Evolutionary conservation across 2,797 vertebrate species (phyloP).

Genomic region (Pitangus sulphuratus): DNA sequence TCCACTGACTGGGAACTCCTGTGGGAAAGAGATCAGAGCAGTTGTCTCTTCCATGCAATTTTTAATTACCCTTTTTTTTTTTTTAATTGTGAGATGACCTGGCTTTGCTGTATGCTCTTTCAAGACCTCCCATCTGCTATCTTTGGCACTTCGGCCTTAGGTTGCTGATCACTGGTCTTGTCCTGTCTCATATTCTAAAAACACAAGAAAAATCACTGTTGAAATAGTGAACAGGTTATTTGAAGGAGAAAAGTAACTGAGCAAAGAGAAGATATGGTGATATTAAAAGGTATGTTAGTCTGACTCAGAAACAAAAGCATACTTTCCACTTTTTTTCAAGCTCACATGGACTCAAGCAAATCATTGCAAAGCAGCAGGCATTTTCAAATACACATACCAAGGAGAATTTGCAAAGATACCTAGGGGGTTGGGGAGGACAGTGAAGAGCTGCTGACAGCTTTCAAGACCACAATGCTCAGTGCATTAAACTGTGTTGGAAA

Average conservation of each 20-base stretch:
- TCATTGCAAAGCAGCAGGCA: not conserved
- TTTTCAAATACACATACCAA: not conserved
- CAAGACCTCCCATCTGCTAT: not conserved
- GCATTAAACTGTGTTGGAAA: not conserved
- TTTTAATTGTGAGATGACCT: not conserved
- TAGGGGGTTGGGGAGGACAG: not conserved
- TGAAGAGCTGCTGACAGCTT: not conserved
- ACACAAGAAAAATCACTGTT: not conserved
- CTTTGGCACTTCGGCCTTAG: slow-evolving; percentile 2
- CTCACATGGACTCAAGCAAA: not conserved
- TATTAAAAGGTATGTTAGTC: not conserved
- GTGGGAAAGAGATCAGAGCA: not conserved
- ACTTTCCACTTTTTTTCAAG: not conserved
- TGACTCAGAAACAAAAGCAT: not conserved
- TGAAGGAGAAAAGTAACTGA: slow-evolving; percentile 2
- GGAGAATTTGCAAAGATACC: not conserved
- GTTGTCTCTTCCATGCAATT: not conserved
- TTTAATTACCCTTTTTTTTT: not conserved
- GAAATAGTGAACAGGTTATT: not conserved
- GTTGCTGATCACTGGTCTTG: slow-evolving; percentile 4
- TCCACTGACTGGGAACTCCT: not conserved
- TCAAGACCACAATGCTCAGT: not conserved
- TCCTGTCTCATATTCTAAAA: not conserved
- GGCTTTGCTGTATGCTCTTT: not conserved
- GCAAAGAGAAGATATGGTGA: not conserved